Base-by-base conservation (phyloP, 1,140 invertebrate species). In the Theocolax elegans region DNA sequence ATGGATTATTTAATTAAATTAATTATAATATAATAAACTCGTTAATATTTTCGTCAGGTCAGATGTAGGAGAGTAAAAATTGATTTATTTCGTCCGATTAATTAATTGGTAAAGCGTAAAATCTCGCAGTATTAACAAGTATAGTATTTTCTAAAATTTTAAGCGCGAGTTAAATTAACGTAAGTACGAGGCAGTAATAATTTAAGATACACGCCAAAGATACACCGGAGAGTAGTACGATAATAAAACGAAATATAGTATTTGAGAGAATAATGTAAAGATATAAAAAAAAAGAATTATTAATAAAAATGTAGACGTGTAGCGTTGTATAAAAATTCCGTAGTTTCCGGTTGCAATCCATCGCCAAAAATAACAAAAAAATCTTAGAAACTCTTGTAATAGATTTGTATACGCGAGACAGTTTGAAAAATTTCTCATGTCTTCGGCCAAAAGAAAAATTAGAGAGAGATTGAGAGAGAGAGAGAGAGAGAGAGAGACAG, bases 171-270 rank as follows among this genome's bases (percentile, higher is more conserved):
- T 25, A 53, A 40, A 66, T 23, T 17, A 53, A 3, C 42, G 13
- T 46, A 10, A 29, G 31, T 51, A 12, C 25, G 42, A 23, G n/a
- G 15, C 3, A 35, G 46, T 58, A 46, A 65, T 66, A 27, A 67
- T 6, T 53, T 68, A 73, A 71, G 59, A 72, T 59, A 71, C 17
- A 72, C 74, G 77, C 77, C 77, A 79, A 77, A 79, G 77, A 78
- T 73, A 67, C 67, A 71, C 71, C 69, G 70, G 72, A 79, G 64
- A 75, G 67, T 74, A 74, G 71, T 73, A 56, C 63, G 65, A 74
- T 49, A 64, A n/a, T n/a, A n/a, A n/a, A n/a, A n/a, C n/a, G n/a
- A n/a, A 29, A 21, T 54, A 17, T 54, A 54, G 17, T 54, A 54
- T 62, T 62, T 17, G 15, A 53, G n/a, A n/a, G 54, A 59, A 23